Evolutionary conservation across 2,113 vertebrate genomes (phyloP), one percentile per base, ranked within the genome.

Genomic region (Myiopsitta monachus): DNA sequence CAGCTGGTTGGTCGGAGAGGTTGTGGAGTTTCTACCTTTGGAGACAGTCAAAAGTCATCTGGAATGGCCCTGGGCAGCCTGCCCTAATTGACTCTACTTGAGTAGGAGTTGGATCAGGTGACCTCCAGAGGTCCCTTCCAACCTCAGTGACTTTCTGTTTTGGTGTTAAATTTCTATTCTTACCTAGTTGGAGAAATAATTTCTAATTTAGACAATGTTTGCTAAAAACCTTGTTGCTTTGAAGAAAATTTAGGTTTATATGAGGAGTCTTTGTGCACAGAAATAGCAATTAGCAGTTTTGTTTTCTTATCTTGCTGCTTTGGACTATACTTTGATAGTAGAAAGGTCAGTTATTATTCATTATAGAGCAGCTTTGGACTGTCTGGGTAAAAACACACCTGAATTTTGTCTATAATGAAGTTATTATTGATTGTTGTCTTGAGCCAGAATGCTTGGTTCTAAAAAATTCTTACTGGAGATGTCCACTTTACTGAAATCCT

Each of bases 371-470:
- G 36, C 78, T 84, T 57, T 63, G 41, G 68, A 88, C n/a, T 57
- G 49, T 67, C 75, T 94, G 68, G 68, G 55, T 57, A 76, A 83
- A 93, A 88, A 39, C 55, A 85, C 39, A 46, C 30, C 28, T 88
- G 57, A 76, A 77, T 62, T 81, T 67, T 55, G 28, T 61, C 30
- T 77, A 7, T 78, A 89, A 74, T 83, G 54, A 94, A 52, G 52
- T 94, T 95, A 11, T 38, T 91, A 78, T 80, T 81, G 89, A 91
- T 94, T 51, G n/a, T 49, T 72, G 10, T 70, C 31, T 83, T 92
- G 28, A 69, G 26, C 67, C 73, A 94, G 81, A 84, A 59, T 90
- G 27, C 52, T 92, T 83, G 75, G 64, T 87, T 69, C 79, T 79
- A 75, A 92, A 87, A 81, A 28, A 33, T 47, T 78, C 28, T 79